phyloP scores from a whole-genome alignment of 2,797 vertebrate genomes.

The Ctenopoma multispine region DNA sequence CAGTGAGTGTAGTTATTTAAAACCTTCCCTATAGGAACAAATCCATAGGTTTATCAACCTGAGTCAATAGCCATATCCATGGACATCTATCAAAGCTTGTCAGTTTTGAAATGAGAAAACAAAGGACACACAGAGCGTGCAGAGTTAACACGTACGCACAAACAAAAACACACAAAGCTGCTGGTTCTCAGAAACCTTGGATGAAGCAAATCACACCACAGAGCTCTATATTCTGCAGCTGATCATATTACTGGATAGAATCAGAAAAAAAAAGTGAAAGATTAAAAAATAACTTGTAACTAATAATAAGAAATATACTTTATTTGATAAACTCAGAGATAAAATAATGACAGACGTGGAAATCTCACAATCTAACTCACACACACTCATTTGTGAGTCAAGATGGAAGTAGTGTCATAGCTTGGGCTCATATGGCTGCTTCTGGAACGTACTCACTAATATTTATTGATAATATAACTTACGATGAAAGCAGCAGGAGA shows the following conservation, averaged over 20 bases:
- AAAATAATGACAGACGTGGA: too few relatives aligned
- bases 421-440: too few relatives aligned
- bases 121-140: slow-evolving; percentile 31
- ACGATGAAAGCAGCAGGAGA: too few relatives aligned
- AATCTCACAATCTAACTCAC: too few relatives aligned
- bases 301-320: not conserved
- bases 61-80: slow-evolving; percentile 53
- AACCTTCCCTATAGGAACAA: slow-evolving; percentile 59
- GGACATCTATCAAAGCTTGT: slow-evolving; percentile 65
- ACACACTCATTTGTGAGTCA: too few relatives aligned
- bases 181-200: slow-evolving; percentile 34
- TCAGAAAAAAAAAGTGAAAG: not conserved
- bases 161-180: slow-evolving; percentile 27
- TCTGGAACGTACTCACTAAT: too few relatives aligned
- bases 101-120: slow-evolving; percentile 65
- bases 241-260: slow-evolving; percentile 14
- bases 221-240: slow-evolving; percentile 36
- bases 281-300: too few relatives aligned
- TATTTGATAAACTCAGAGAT: slow-evolving; percentile 20
- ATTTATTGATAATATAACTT: too few relatives aligned
- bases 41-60: slow-evolving; percentile 69
- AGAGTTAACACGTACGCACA: slow-evolving; percentile 29
- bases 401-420: too few relatives aligned
- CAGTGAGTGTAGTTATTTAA: slow-evolving; percentile 57
- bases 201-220: slow-evolving; percentile 37